A percentile compares a stretch with the other conserved stretches of the same genome.
These are phyloP conservation scores for Plemyria rubiginata DNA, from an alignment of 2,888 invertebrate genomes.

Conservation along the genomic window DNA sequence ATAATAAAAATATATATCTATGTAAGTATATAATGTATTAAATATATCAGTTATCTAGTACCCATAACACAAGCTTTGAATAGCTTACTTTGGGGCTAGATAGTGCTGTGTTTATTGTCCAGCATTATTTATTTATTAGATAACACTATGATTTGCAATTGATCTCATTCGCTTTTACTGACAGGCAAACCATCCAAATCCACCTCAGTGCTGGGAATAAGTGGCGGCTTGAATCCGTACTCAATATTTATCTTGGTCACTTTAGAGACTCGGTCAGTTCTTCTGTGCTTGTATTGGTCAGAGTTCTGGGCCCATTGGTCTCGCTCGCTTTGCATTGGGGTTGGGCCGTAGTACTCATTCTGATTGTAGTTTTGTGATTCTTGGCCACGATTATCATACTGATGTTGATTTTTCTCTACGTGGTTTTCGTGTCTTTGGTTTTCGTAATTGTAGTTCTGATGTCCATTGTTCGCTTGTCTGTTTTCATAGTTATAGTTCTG, in stretches of 20 bases:
- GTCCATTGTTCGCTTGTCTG: constrained; percentile 26
- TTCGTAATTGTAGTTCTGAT: constrained; percentile 43
- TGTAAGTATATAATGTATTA: too few relatives aligned
- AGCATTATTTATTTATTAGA: too few relatives aligned
- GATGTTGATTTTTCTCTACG: constrained; percentile 29
- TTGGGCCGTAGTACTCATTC: constrained; percentile 70
- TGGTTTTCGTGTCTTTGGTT: constrained; percentile 9
- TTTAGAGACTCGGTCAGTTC: constrained; percentile 84
- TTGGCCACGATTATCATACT: constrained; percentile 21
- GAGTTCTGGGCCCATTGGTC: constrained; percentile 50
- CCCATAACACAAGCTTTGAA: too few relatives aligned
- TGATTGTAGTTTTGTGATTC: constrained; percentile 21
- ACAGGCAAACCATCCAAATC: constrained; percentile 89
- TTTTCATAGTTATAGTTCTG: constrained; percentile 31
- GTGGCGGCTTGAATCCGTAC: constrained; percentile 92
- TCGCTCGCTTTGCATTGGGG: constrained; percentile 68
- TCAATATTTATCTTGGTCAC: constrained; percentile 87
- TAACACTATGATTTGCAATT: too few relatives aligned
- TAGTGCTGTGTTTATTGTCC: too few relatives aligned
- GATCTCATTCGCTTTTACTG: constrained; percentile 54
- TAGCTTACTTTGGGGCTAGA: too few relatives aligned
- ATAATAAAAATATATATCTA: too few relatives aligned
- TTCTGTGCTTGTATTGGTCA: constrained; percentile 75
- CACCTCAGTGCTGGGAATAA: constrained; percentile 92
- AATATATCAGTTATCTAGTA: too few relatives aligned